These are phyloP conservation scores for Onychostoma macrolepis DNA, from an alignment of 2,113 vertebrate genomes.

Conservation along the genomic window DNA sequence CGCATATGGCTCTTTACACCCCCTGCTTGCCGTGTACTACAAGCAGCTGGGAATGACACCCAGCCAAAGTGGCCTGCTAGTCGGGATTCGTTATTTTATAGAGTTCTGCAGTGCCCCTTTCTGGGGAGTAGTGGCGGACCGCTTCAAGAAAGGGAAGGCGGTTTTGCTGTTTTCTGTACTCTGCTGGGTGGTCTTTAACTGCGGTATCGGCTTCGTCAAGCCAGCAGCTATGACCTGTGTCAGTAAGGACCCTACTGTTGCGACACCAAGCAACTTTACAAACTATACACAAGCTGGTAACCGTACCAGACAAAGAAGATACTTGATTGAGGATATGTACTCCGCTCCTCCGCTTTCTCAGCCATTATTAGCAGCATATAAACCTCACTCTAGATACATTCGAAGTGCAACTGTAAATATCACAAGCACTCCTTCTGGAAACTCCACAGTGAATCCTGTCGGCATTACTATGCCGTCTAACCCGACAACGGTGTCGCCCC, in stretches of 20 bases:
- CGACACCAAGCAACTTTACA: neutral
- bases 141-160: conserved; percentile 91
- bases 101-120: conserved; percentile 99
- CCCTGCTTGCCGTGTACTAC: conserved; percentile 92
- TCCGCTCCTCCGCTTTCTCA: neutral
- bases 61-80: conserved; percentile 90
- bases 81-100: conserved; percentile 97
- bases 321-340: neutral
- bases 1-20: conserved; percentile 94
- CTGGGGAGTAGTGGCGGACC: conserved; percentile 96
- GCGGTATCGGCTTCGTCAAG: conserved; percentile 91
- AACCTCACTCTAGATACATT: conserved; percentile 1
- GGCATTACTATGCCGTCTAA: neutral
- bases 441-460: neutral
- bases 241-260: conserved; percentile 59
- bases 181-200: conserved; percentile 96
- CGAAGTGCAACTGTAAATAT: conserved; percentile 44
- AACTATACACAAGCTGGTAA: conserved; percentile 22
- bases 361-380: neutral
- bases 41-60: conserved; percentile 96
- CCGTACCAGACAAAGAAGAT: conserved; percentile 40
- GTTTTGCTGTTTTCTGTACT: conserved; percentile 94
- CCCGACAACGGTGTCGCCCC: neutral
- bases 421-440: neutral
- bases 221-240: conserved; percentile 87